Percentiles rank a stretch among this genome's conserved stretches.
phyloP scores from a whole-genome alignment of 2,888 invertebrate species.

The Scaptomyza tumidula region DNA sequence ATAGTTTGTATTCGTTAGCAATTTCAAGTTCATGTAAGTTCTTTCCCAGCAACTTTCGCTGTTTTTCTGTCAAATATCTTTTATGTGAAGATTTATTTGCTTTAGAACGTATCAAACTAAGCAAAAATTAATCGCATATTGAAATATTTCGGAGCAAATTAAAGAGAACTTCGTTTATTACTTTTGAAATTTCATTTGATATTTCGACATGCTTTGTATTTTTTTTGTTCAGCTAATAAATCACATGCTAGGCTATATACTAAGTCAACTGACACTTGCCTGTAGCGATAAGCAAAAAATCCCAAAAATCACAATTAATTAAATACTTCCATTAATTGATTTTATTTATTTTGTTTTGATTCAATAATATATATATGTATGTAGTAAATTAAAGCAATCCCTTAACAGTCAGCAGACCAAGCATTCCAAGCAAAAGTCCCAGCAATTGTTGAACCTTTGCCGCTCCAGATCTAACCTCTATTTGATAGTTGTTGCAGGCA shows the following conservation, averaged over 20 bases:
- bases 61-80: not conserved
- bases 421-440: slow-evolving; percentile 36
- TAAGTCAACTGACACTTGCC: not conserved
- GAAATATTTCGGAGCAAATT: not conserved
- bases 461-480: slow-evolving; percentile 38
- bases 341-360: slow-evolving; percentile 22
- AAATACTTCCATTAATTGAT: slow-evolving; percentile 5
- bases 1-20: no score
- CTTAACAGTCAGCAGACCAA: slow-evolving; percentile 41
- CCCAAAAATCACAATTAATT: slow-evolving; percentile 1
- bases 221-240: no score
- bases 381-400: slow-evolving; percentile 22
- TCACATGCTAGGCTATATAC: slow-evolving; percentile 9
- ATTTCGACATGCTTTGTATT: not conserved
- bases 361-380: not conserved
- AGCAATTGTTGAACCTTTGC: slow-evolving; percentile 19
- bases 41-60: no score
- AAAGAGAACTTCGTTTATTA: no score
- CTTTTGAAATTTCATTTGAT: not conserved
- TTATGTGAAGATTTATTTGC: not conserved
- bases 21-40: no score
- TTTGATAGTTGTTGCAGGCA: slow-evolving; percentile 76
- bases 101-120: not conserved
- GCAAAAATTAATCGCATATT: not conserved
- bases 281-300: slow-evolving; percentile 14